Base-by-base conservation (phyloP, 2,113 vertebrate species). In the Anas platyrhynchos region DNA sequence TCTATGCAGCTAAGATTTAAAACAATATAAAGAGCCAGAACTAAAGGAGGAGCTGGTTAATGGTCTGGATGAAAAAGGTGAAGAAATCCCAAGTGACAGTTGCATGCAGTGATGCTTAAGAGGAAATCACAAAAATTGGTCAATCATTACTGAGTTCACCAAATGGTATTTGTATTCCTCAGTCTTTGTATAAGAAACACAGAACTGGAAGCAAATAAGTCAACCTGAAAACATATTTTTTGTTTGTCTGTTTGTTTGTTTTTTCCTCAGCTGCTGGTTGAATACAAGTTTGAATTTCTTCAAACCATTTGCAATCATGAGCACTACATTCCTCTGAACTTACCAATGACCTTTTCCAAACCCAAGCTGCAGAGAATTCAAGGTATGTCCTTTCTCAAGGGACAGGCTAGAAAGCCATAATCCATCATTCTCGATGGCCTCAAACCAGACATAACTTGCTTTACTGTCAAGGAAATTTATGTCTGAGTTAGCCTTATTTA, bases 211-310 rank as follows among this genome's bases (percentile, higher is more conserved):
- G 62, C 16, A 59, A 50, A 73, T 41, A 56, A 25, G 34, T 88
- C 68, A 88, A 43, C 56, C 56, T 76, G n/a, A 56, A 83, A 92
- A 34, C 34, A 11, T 26, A 20, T 10, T 54, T 91, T 86, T 92
- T 95, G 56, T 83, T 23, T 66, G 65, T 50, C 16, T 50, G 13
- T 59, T 65, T 50, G 38, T n/a, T 34, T 16, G 38, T 78, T 93
- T 72, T 44, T 16, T n/a, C 21, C 68, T 85, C 98, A 99, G 99
- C 97, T 98, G 68, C 98, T 99, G 96, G 98, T 98, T 54, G 99
- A 99, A 96, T 99, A 99, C 98, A 99, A 99, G 88, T 99, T 99
- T 97, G 99, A 99, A 78, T 99, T 99, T 96, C 98, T 99, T 81
- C 99, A 99, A 98, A 98, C 98, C 1, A 72, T 99, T 86, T 99